phyloP scores from a whole-genome alignment of 2,113 vertebrate genomes.

The Cricetomys ansorgei region DNA sequence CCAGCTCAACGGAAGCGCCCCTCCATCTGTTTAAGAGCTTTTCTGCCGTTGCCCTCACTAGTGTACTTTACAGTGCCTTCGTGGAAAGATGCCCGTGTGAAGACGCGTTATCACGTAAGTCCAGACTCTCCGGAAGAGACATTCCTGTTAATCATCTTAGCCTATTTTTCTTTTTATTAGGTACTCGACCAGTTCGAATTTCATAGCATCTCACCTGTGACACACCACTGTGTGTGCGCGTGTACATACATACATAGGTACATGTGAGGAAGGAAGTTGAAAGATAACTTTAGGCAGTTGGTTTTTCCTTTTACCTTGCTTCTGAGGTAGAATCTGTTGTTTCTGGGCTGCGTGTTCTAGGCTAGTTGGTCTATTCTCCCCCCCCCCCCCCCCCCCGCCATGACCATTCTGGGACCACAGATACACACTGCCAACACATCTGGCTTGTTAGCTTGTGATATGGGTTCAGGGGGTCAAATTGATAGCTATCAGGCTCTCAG shows the following conservation, averaged over 20 bases:
- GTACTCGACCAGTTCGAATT: constrained; percentile 1
- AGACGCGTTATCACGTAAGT: not conserved
- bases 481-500: not conserved
- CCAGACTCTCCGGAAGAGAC: not conserved
- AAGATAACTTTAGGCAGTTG: not conserved
- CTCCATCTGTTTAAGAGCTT: not conserved
- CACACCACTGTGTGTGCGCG: not conserved
- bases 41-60: not conserved
- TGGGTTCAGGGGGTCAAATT: not conserved
- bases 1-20: not conserved
- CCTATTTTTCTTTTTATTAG: not conserved
- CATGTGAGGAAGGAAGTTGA: not conserved
- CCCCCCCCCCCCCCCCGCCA: too few relatives aligned
- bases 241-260: not conserved
- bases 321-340: not conserved
- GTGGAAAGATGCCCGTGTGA: not conserved
- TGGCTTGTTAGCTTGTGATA: not conserved
- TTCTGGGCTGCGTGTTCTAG: not conserved
- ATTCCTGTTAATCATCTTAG: not conserved
- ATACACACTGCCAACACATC: not conserved
- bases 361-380: not conserved
- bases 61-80: not conserved
- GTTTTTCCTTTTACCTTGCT: not conserved
- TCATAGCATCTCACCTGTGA: not conserved
- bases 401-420: not conserved